Evolutionary conservation across 1,140 invertebrate genomes (phyloP).

Genomic region (Paracyclopina nana): DNA sequence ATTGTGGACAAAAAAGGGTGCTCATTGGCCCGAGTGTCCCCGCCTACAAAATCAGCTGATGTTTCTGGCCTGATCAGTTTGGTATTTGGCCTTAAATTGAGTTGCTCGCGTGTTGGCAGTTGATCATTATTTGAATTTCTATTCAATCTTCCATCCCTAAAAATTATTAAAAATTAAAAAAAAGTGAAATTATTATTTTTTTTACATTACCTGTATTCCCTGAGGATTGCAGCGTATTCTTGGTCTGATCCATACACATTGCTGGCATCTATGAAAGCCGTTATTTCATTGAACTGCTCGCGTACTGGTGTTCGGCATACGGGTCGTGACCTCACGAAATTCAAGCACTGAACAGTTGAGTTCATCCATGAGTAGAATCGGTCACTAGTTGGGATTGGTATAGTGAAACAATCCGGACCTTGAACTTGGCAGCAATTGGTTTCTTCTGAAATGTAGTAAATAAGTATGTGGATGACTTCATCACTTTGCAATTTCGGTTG

Average conservation of each 20-base stretch:
- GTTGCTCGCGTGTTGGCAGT: conserved; percentile 17
- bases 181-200: not conserved
- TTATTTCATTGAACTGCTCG: conserved; percentile 46
- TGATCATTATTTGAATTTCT: conserved; percentile 11
- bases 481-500: no score
- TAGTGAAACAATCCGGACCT: conserved; percentile 7
- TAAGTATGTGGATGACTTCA: no score
- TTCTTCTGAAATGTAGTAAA: conserved; percentile 15
- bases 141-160: conserved; percentile 16
- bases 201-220: conserved; percentile 36
- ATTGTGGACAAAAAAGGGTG: conserved; percentile 37
- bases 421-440: conserved; percentile 9
- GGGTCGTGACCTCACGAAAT: conserved; percentile 9
- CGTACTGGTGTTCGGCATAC: conserved; percentile 20
- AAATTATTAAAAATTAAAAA: not conserved
- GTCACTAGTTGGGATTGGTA: conserved; percentile 9
- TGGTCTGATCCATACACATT: conserved; percentile 71
- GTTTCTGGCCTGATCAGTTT: conserved; percentile 2
- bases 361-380: conserved; percentile 17
- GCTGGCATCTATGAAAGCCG: conserved; percentile 77
- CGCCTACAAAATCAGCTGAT: conserved; percentile 22
- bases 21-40: conserved; percentile 40
- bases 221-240: conserved; percentile 45
- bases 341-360: conserved; percentile 5
- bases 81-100: conserved; percentile 18